Conservation (phyloP, 1,140 invertebrate species). For the Nasonia longicornis region DNA sequence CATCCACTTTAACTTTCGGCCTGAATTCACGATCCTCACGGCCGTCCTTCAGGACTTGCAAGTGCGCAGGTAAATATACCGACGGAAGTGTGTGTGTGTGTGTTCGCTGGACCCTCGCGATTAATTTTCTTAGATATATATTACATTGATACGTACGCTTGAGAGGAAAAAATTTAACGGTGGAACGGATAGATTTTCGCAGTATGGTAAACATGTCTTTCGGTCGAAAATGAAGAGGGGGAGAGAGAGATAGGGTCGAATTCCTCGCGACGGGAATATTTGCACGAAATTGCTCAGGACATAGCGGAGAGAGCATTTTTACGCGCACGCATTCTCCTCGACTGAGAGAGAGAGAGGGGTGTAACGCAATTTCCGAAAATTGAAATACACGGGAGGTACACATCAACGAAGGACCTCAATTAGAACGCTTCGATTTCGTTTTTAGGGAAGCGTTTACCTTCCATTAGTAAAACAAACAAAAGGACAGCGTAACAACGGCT, state of each 20-base stretch:
- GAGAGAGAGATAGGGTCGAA: not conserved
- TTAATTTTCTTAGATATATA: not conserved
- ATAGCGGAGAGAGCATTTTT: not conserved
- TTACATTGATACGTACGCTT: not conserved
- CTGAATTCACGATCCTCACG: not conserved
- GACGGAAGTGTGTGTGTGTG: not conserved
- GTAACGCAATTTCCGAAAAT: no score
- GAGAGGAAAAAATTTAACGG: not conserved
- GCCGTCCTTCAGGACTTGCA: not conserved
- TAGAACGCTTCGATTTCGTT: not conserved
- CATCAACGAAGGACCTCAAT: not conserved
- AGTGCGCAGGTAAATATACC: not conserved
- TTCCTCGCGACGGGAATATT: not conserved
- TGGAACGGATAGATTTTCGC: not conserved
- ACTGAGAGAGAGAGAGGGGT: no score
- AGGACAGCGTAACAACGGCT: no score
- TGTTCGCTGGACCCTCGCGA: not conserved
- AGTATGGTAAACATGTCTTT: not conserved
- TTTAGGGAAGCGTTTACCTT: no score
- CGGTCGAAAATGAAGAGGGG: not conserved
- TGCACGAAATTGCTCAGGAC: not conserved
- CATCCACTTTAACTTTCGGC: conserved; percentile 2
- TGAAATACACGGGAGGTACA: not conserved
- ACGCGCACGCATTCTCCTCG: no score
- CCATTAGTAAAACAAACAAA: no score